phyloP scores from a whole-genome alignment of 2,888 invertebrate genomes.

The Athrips mouffetella region DNA sequence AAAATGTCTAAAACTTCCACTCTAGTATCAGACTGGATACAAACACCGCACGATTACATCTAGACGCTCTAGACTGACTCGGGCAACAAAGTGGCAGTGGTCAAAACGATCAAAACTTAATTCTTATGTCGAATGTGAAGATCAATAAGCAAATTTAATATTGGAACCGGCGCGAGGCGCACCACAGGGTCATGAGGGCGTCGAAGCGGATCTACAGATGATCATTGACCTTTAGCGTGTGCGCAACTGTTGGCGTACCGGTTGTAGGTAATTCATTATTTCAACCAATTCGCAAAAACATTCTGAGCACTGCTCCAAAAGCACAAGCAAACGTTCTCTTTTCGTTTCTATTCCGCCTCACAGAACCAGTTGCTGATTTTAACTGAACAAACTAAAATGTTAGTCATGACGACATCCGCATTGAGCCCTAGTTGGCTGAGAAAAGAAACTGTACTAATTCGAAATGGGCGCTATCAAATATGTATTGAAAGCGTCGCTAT shows the following conservation, averaged over 20 bases:
- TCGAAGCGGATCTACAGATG: slow-evolving; percentile 76
- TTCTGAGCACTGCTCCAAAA: slow-evolving; percentile 8
- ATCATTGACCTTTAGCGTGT: slow-evolving; percentile 76
- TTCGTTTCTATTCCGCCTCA: slow-evolving; percentile 4
- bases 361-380: slow-evolving; percentile 14
- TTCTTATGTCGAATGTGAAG: slow-evolving; percentile 21
- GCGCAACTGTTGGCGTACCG: slow-evolving; percentile 64
- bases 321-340: slow-evolving; percentile 9
- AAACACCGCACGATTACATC: too few relatives aligned
- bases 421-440: slow-evolving; percentile 53
- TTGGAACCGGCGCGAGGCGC: slow-evolving; percentile 54
- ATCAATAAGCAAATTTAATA: slow-evolving; percentile 62
- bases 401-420: slow-evolving; percentile 56
- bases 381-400: slow-evolving; percentile 32
- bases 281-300: slow-evolving; percentile 35
- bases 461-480: slow-evolving; percentile 14
- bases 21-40: too few relatives aligned
- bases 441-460: slow-evolving; percentile 26
- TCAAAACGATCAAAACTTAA: too few relatives aligned
- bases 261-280: slow-evolving; percentile 71
- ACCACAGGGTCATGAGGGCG: slow-evolving; percentile 74
- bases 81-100: too few relatives aligned
- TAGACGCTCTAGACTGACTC: too few relatives aligned
- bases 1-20: not conserved
- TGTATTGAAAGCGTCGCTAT: slow-evolving; percentile 4